Evolutionary conservation across 2,888 invertebrate genomes (phyloP), one percentile per base, ranked within the genome.

Genomic region (Icerya purchasi): DNA sequence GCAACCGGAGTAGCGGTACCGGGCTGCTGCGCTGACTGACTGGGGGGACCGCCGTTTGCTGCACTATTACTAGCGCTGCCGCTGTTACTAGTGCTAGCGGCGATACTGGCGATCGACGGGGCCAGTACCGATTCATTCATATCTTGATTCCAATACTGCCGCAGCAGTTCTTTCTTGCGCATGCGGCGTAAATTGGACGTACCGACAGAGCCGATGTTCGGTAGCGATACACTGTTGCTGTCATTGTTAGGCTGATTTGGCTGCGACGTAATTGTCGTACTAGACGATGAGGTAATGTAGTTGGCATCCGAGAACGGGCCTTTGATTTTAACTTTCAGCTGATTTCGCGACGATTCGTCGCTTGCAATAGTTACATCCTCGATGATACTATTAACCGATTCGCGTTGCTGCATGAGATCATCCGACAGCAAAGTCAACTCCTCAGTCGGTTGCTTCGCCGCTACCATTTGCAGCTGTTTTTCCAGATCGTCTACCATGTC

Each of bases 261-360:
- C 55, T 53, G 10, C 57, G 51, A 22, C 56, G 51, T n/a, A 56
- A 52, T 53, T 56, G 36, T 57, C 57, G 50, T n/a, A 68, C 70
- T 1, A 73, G 75, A 50, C 54, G 77, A 74, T 0, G 76, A 74
- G 0, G 78, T 76, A 50, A 83, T 72, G 62, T 76, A 85, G 68
- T 84, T 86, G 0, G 76, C 80, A 66, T 88, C 86, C 62, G 86
- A 77, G 67, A 86, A 81, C 0, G 90, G 90, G 2, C 89, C 90
- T 70, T 91, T 90, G 63, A 90, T 90, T 72, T 91, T 91, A 0
- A 91, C 82, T 70, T 90, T 90, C 2, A 91, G 73, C 69, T 89
- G 89, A 71, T 88, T 88, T 25, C 88, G 76, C 0, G 87, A 84
- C 71, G 88, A 87, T 1, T 85, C 54, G 23, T 62, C 54, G 21